These are phyloP conservation scores for Fregata magnificens DNA, from an alignment of 2,113 vertebrate species.

Conservation along the genomic window DNA sequence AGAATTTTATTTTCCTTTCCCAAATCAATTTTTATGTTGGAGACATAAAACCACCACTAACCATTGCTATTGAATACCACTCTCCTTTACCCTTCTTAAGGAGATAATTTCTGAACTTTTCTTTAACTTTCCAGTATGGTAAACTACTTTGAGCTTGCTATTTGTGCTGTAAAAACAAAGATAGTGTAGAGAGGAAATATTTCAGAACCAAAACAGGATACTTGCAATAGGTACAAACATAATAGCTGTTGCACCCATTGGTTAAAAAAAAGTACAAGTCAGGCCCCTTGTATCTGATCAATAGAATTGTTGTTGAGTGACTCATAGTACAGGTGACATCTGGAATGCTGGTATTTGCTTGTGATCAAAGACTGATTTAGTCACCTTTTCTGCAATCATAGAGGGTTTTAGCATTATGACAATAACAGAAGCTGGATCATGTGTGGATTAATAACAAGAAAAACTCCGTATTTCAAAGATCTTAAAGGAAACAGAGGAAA, in stretches of 20 bases:
- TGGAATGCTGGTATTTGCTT: not conserved
- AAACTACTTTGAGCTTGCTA: not conserved
- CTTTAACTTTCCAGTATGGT: not conserved
- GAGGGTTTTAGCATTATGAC: not conserved
- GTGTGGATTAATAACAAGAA: not conserved
- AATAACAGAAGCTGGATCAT: not conserved
- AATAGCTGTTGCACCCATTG: not conserved
- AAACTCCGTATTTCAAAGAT: not conserved
- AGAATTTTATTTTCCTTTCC: not conserved
- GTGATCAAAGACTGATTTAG: not conserved
- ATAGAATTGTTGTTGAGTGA: not conserved
- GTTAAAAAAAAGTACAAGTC: not conserved
- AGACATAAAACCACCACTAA: not conserved
- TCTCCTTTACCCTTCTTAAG: not conserved
- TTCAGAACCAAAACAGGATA: not conserved
- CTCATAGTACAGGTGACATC: not conserved
- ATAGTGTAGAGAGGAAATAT: not conserved
- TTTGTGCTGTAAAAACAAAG: not conserved
- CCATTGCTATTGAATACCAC: not conserved
- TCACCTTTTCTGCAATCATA: not conserved
- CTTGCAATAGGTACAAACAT: not conserved
- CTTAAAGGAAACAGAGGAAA: not conserved
- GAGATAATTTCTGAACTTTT: not conserved
- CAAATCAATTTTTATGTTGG: not conserved
- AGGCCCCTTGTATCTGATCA: not conserved